Conservation (phyloP, 2,888 invertebrate genomes). For the Ormia ochracea region DNA sequence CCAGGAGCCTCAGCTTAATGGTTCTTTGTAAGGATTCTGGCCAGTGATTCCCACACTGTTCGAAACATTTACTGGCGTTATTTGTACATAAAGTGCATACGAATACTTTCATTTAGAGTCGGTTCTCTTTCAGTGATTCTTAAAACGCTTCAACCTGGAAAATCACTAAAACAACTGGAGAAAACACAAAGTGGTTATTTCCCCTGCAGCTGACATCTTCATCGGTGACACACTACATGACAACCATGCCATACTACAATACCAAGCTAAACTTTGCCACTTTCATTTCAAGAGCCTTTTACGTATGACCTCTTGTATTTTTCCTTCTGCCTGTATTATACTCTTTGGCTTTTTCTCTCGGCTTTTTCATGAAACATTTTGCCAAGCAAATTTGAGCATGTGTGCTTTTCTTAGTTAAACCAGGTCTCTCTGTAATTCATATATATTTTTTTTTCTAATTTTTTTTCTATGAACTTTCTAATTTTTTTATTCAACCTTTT, state of each 20-base stretch:
- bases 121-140: no score
- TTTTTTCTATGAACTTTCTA: slow-evolving; percentile 57
- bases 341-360: background rate
- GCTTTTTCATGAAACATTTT: background rate
- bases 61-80: no score
- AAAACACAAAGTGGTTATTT: no score
- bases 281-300: background rate
- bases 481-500: slow-evolving; percentile 39
- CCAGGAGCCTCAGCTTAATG: no score
- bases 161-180: no score
- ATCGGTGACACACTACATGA: no score
- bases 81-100: no score
- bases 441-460: slow-evolving; percentile 30
- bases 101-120: no score
- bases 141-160: no score
- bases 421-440: slow-evolving; percentile 30
- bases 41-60: no score
- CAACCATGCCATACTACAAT: background rate
- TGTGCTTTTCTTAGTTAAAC: slow-evolving; percentile 17
- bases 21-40: no score
- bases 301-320: background rate
- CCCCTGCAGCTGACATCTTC: no score
- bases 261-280: background rate
- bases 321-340: background rate
- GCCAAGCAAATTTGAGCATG: background rate